Evolutionary conservation across 2,888 invertebrate genomes (phyloP), one percentile per base, ranked within the genome.

Genomic region (Blera fallax): DNA sequence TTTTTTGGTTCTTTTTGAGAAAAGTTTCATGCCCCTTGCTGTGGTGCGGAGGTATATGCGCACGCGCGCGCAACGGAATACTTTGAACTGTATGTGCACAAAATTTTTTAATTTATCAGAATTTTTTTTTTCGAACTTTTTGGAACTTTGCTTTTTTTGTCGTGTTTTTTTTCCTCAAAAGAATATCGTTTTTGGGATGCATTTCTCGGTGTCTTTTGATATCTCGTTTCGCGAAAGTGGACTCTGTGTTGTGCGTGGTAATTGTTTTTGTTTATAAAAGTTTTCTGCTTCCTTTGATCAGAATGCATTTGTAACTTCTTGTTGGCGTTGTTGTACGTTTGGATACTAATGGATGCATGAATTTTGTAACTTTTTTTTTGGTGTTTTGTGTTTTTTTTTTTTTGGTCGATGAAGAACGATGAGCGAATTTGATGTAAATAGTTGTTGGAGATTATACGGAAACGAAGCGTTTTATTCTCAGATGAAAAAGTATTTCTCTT

Each of bases 171-270:
- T 54, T 45, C 24, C 48, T 14, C 18, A 62, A 37, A 76, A 40
- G 56, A 69, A 69, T 67, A 52, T 76, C 43, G 52, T 56, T 70
- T 70, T 43, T 54, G 50, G 64, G 62, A 60, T 72, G 69, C 69
- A 80, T 74, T 84, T 74, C 80, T 84, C 84, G 84, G 84, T 76
- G 64, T 80, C 70, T 69, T 84, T 84, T 84, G 84, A 84, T 73
- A 76, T 50, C 21, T 43, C 24, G 60, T 78, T 78, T 72, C 34
- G 27, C 37, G 54, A 62, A 48, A 64, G 69, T 56, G 50, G 60
- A 37, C 40, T 43, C 40, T 54, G 11, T 27, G n/a, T 58, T 62
- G 29, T 32, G 72, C 56, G 82, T 72, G 72, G 84, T 74, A 76
- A 80, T 84, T 76, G 84, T 84, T 84, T 80, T 84, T 84, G 69